These are phyloP conservation scores for Cherax destructor DNA, from an alignment of 1,140 invertebrate genomes.

Conservation along the genomic window DNA sequence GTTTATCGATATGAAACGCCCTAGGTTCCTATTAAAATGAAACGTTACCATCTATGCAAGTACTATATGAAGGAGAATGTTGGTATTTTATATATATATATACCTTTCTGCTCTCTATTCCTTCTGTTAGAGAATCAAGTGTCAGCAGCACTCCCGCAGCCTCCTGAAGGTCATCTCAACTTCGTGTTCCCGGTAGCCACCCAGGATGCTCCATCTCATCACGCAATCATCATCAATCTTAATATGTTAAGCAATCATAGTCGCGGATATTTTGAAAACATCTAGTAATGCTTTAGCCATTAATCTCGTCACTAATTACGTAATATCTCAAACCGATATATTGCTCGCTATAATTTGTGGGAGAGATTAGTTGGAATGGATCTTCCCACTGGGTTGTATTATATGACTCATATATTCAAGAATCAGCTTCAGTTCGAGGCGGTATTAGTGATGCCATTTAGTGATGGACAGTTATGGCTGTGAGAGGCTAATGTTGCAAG, in stretches of 20 bases:
- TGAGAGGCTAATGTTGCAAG: too few relatives aligned
- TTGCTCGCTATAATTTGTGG: conserved; percentile 18
- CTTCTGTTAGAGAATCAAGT: too few relatives aligned
- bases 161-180: too few relatives aligned
- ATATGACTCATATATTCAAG: background rate
- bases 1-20: too few relatives aligned
- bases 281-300: conserved; percentile 13
- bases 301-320: conserved; percentile 32
- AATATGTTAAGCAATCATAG: conserved; percentile 30
- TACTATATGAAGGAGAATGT: too few relatives aligned
- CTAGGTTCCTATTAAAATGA: too few relatives aligned
- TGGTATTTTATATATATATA: too few relatives aligned
- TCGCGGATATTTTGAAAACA: background rate
- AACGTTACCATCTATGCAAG: too few relatives aligned
- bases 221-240: conserved; percentile 6
- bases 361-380: conserved; percentile 11
- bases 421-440: background rate
- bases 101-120: too few relatives aligned
- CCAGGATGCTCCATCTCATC: background rate
- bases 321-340: conserved; percentile 13
- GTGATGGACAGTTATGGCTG: background rate
- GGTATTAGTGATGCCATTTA: background rate
- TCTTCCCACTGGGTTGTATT: background rate
- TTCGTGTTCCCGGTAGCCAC: background rate
- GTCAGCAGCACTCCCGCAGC: too few relatives aligned